Evolutionary conservation across 2,888 invertebrate species (phyloP).

Genomic region (Polymixis flavicincta): DNA sequence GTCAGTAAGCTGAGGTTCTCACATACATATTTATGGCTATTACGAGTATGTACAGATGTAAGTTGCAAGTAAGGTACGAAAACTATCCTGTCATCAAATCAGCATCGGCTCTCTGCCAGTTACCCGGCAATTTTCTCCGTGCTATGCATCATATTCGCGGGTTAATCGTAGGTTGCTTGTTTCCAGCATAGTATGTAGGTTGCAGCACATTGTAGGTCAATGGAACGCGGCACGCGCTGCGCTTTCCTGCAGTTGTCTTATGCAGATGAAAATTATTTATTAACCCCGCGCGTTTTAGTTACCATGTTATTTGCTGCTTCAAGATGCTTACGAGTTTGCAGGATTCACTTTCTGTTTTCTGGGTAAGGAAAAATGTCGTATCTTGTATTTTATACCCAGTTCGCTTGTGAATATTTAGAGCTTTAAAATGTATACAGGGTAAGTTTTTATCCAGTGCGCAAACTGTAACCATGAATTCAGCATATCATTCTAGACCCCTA

Average conservation of each 20-base stretch:
- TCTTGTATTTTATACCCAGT: neutral
- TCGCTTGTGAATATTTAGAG: neutral
- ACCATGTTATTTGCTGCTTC: constrained; percentile 26
- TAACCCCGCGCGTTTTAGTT: constrained; percentile 49
- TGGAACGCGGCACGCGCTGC: constrained; percentile 82
- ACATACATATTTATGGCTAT: constrained; percentile 50
- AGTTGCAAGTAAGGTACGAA: constrained; percentile 55
- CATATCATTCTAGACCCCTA: too few species aligned
- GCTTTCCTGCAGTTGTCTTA: constrained; percentile 85
- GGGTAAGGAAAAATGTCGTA: neutral
- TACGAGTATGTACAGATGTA: constrained; percentile 46
- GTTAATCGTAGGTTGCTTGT: constrained; percentile 80
- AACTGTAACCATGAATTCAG: too few species aligned
- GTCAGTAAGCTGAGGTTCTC: constrained; percentile 39
- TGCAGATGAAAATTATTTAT: constrained; percentile 75
- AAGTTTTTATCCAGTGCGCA: too few species aligned
- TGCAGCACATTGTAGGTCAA: constrained; percentile 82
- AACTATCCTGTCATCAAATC: constrained; percentile 74
- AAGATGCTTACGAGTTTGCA: constrained; percentile 1
- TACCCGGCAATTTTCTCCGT: constrained; percentile 77
- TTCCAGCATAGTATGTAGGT: constrained; percentile 80
- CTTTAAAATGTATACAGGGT: neutral
- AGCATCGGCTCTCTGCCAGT: constrained; percentile 62
- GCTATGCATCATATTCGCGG: constrained; percentile 77
- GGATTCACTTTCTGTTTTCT: neutral